Conservation (phyloP, 2,113 vertebrate genomes). For the Calidris pygmaea region DNA sequence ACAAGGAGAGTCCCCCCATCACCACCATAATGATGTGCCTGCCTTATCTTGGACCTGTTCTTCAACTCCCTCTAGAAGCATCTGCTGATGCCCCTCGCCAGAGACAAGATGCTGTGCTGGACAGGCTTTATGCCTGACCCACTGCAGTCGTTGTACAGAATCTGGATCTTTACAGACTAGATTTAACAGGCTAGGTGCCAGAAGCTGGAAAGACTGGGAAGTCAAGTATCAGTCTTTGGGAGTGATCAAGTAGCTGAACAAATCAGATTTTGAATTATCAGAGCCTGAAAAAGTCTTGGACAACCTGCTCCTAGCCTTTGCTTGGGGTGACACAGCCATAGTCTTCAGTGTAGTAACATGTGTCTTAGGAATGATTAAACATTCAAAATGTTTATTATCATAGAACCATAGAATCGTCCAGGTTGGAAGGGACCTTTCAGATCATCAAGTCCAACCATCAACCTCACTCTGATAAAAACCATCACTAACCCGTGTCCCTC, state of each 20-base stretch:
- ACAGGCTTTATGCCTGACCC: neutral
- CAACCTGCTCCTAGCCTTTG: neutral
- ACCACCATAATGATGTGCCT: neutral
- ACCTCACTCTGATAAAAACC: no score
- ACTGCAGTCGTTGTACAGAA: neutral
- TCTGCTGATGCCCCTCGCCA: neutral
- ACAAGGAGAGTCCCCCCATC: neutral
- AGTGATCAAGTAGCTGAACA: neutral
- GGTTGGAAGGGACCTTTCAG: no score
- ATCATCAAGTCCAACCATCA: no score
- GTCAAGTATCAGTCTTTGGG: neutral
- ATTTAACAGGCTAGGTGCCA: neutral
- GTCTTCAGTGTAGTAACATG: neutral
- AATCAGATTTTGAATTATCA: neutral
- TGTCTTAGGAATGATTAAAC: neutral
- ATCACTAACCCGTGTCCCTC: no score
- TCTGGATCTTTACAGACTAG: neutral
- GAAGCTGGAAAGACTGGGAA: neutral
- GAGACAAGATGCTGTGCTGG: neutral
- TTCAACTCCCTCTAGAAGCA: neutral
- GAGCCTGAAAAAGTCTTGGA: neutral
- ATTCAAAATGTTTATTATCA: neutral
- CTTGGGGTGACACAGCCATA: neutral
- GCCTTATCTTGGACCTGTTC: neutral
- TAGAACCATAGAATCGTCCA: no score